Evolutionary conservation across 2,888 invertebrate species (phyloP), one percentile per base, ranked within the genome.

Genomic region (Drosophila multiciliata): DNA sequence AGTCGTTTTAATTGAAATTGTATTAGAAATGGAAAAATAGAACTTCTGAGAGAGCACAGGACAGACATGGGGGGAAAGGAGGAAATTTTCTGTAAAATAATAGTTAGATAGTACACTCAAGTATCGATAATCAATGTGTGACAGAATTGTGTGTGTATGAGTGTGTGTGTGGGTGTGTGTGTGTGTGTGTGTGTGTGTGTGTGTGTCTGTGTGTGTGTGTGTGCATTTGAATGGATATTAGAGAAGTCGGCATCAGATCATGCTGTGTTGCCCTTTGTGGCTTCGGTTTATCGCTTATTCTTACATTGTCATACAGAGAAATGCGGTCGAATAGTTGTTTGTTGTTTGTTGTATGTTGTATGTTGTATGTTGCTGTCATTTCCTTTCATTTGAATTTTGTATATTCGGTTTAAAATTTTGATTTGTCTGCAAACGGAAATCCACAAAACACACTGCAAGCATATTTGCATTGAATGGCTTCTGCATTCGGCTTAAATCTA

Each of bases 381-480:
- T 81, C 66, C 68, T 79, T 85, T 71, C 73, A 86, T 78, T 77
- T 86, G 77, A 69, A 73, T 77, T 82, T 82, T 87, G 84, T 75
- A 66, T 66, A 74, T 82, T 77, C 84, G 71, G 70, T 78, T 77
- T 78, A 80, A 82, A 88, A 86, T 88, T 88, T 80, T 87, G 87
- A 87, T 86, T 87, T 86, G 87, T 84, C 82, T 82, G 84, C 87
- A 87, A 80, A 74, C 84, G 89, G 84, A 88, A 87, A 83, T 83
- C 80, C 83, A 78, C 80, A 87, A 83, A 87, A 80, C 83, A 85
- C 80, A 85, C 78, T 71, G 78, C 75, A 87, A 85, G 83, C 82
- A 83, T 85, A 85, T 85, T 85, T 85, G 71, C 73, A 77, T 73
- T 78, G 72, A 73, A 71, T 67, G 71, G 61, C 45, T 53, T 60